Conservation (phyloP, 1,140 invertebrate species). For the Pogonus chalceus region DNA sequence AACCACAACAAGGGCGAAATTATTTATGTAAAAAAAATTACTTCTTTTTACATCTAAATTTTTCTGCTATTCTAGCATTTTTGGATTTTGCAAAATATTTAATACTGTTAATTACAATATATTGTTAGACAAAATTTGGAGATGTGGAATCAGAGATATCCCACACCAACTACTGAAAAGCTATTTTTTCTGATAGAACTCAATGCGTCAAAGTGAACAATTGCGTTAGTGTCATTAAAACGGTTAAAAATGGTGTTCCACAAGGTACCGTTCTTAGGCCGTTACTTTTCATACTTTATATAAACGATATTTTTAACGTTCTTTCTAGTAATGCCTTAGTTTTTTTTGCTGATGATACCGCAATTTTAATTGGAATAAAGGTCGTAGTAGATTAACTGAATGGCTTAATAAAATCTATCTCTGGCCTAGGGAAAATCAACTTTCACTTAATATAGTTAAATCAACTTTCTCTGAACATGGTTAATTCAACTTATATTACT, state of each 20-base stretch:
- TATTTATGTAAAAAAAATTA: no score
- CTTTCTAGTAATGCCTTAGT: no score
- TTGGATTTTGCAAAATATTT: conserved; percentile 13
- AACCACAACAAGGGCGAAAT: no score
- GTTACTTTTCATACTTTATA: conserved; percentile 16
- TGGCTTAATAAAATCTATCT: no score
- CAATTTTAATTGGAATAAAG: no score
- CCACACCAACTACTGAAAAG: conserved; percentile 10
- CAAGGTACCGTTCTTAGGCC: conserved; percentile 19
- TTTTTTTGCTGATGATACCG: no score
- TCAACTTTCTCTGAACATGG: no score
- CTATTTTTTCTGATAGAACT: conserved; percentile 13
- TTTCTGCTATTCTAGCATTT: neutral
- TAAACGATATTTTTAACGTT: conserved; percentile 10
- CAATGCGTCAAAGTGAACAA: conserved; percentile 14
- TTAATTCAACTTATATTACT: no score
- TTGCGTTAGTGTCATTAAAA: conserved; percentile 2
- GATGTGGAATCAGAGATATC: conserved; percentile 10
- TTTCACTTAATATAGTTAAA: no score
- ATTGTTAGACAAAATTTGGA: conserved; percentile 12
- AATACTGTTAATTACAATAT: conserved; percentile 14
- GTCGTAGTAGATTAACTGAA: no score
- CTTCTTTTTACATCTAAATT: no score
- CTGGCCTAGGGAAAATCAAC: no score
- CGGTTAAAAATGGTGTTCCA: conserved; percentile 11